phyloP scores from a whole-genome alignment of 2,888 invertebrate genomes.

The Dynastes hyllus region DNA sequence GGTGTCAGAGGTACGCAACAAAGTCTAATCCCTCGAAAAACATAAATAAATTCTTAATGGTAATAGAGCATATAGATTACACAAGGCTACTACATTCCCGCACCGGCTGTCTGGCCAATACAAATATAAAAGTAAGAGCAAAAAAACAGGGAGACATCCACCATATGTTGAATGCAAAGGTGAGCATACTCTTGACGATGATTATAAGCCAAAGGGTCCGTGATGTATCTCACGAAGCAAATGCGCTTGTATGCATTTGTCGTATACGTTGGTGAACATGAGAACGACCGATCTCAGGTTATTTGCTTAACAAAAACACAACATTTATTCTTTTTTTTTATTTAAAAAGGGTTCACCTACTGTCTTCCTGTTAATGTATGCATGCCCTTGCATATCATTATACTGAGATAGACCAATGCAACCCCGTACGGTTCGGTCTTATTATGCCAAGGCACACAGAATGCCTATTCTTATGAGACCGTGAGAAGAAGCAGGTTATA shows the following conservation, averaged over 20 bases:
- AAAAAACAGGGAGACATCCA: constrained; percentile 40
- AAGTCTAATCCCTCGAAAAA: not conserved
- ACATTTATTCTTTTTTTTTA: constrained; percentile 61
- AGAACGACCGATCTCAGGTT: constrained; percentile 58
- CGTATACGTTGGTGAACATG: constrained; percentile 48
- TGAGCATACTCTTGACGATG: constrained; percentile 41
- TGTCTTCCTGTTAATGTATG: constrained; percentile 69
- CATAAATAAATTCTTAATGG: not conserved
- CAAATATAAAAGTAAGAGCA: constrained; percentile 31
- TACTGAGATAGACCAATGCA: constrained; percentile 57
- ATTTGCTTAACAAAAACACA: constrained; percentile 67
- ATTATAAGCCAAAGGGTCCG: constrained; percentile 37
- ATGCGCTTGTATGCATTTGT: not conserved
- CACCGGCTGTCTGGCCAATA: constrained; percentile 1
- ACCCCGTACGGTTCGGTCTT: constrained; percentile 56
- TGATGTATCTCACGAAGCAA: constrained; percentile 39
- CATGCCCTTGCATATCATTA: constrained; percentile 68
- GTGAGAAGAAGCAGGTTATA: constrained; percentile 62
- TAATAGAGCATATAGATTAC: not conserved
- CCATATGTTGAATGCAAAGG: constrained; percentile 50
- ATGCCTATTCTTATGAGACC: constrained; percentile 62
- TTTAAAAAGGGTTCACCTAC: constrained; percentile 66
- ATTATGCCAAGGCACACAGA: constrained; percentile 64
- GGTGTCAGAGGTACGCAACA: no score
- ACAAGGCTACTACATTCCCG: not conserved